phyloP scores from a whole-genome alignment of 2,797 vertebrate genomes.

The Enteromius fasciolatus region DNA sequence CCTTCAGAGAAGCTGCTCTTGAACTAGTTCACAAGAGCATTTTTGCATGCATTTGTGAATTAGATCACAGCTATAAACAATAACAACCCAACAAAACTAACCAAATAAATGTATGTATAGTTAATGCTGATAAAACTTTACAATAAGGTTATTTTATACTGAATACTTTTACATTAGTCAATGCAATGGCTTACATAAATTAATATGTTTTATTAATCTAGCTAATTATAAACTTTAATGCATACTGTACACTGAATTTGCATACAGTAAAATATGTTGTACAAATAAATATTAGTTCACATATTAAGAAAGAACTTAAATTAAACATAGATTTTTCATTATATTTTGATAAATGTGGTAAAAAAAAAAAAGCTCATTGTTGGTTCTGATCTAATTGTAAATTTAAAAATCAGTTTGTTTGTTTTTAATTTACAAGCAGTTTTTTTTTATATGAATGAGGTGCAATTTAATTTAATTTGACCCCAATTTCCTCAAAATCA shows the following conservation, averaged over 20 bases:
- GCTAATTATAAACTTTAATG: background rate
- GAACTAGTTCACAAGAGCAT: background rate
- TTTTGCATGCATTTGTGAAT: background rate
- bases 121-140: background rate
- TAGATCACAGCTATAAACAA: background rate
- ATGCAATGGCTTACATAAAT: background rate
- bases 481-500: background rate
- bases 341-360: background rate
- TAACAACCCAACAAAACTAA: background rate
- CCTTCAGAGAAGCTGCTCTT: conserved; percentile 54
- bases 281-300: background rate
- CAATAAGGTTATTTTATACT: background rate
- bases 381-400: background rate
- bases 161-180: background rate
- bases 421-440: too few species aligned
- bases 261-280: too few species aligned
- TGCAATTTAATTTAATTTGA: background rate
- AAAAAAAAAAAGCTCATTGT: background rate
- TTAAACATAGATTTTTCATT: background rate
- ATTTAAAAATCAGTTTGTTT: too few species aligned
- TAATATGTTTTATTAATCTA: background rate
- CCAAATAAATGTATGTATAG: background rate
- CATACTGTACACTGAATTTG: background rate
- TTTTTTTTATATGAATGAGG: background rate
- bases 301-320: background rate